A percentile compares a stretch with the other conserved stretches of the same genome.
Evolutionary conservation across 2,888 invertebrate species (phyloP).

Genomic region (Tetropium fuscum): DNA sequence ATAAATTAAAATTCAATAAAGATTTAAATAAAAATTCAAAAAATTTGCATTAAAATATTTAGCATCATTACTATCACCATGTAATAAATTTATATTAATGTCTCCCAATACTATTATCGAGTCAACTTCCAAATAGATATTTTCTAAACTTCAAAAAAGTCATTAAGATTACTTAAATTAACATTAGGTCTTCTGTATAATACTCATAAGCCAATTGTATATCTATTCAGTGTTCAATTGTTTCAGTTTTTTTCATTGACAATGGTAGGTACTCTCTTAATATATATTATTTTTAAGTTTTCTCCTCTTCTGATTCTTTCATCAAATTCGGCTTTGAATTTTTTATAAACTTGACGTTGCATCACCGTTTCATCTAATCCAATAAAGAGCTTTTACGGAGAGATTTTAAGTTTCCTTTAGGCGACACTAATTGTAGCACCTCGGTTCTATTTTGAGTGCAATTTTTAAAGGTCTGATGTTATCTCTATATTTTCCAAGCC

Average conservation of each 20-base stretch:
- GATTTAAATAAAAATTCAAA: not conserved
- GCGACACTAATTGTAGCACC: not conserved
- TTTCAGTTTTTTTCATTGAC: not conserved
- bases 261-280: not conserved
- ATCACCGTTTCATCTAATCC: not conserved
- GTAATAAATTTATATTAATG: not conserved
- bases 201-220: too few relatives aligned
- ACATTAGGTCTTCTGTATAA: too few relatives aligned
- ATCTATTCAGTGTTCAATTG: too few relatives aligned
- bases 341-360: not conserved
- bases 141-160: not conserved
- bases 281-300: not conserved
- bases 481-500: not conserved
- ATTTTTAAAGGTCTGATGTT: not conserved
- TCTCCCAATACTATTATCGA: not conserved
- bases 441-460: not conserved
- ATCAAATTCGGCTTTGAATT: not conserved
- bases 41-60: not conserved
- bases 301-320: not conserved
- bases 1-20: too few relatives aligned
- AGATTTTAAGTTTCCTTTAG: not conserved
- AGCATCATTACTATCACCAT: not conserved
- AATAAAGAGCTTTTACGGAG: not conserved
- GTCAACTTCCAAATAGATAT: not conserved
- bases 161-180: too few relatives aligned